These are phyloP conservation scores for Bombus confusus DNA, from an alignment of 1,140 invertebrate genomes.

Conservation along the genomic window DNA sequence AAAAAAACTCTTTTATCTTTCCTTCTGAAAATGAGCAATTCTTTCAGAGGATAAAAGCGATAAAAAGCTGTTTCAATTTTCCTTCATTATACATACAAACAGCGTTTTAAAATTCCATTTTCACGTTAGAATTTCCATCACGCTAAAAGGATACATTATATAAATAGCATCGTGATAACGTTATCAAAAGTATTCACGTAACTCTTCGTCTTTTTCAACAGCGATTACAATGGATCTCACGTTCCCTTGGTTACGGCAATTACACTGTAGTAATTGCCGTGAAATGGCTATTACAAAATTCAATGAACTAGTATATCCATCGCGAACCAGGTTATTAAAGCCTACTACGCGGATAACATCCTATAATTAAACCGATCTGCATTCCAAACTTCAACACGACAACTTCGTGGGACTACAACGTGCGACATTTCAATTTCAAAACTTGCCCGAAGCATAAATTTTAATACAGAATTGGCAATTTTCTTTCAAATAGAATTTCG, in stretches of 20 bases:
- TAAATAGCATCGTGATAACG: neutral
- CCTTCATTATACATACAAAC: neutral
- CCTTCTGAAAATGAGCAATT: neutral
- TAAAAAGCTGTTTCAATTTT: neutral
- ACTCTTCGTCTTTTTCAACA: neutral
- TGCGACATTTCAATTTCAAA: neutral
- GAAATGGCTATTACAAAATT: constrained; percentile 1
- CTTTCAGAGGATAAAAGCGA: neutral
- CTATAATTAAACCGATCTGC: neutral
- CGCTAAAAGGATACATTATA: neutral
- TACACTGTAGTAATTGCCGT: constrained; percentile 21
- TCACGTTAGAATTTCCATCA: neutral
- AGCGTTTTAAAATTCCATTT: neutral
- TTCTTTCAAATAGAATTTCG: too few species aligned
- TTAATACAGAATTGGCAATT: too few species aligned
- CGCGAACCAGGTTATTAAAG: neutral
- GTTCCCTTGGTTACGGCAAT: constrained; percentile 31
- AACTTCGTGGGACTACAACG: neutral
- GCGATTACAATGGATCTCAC: constrained; percentile 34
- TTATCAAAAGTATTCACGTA: constrained; percentile 1
- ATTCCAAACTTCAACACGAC: neutral
- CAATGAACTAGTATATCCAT: constrained; percentile 9
- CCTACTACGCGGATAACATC: neutral
- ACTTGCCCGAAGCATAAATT: too few species aligned
- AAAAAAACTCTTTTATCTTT: neutral